phyloP scores from a whole-genome alignment of 2,797 vertebrate genomes.

The Artibeus lituratus region DNA sequence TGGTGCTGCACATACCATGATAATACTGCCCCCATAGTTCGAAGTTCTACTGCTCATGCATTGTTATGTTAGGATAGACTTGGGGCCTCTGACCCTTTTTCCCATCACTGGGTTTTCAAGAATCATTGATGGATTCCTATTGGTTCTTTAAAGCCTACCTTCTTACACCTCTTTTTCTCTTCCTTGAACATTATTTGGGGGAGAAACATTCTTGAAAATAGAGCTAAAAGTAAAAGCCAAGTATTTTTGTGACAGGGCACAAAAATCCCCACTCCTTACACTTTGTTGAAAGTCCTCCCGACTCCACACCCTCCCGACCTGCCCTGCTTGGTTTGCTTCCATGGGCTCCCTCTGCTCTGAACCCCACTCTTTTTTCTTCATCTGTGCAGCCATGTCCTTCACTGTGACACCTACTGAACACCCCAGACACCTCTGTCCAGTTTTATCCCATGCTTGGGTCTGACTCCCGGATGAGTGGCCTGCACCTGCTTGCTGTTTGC shows the following conservation, averaged over 20 bases:
- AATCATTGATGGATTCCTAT: background rate
- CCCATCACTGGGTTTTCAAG: background rate
- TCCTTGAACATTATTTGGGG: background rate
- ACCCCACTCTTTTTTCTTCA: background rate
- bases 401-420: background rate
- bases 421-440: background rate
- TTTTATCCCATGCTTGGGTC: background rate
- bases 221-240: background rate
- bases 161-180: background rate
- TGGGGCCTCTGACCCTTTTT: background rate
- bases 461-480: rapidly evolving
- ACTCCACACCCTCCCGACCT: rapidly evolving
- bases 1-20: background rate
- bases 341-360: rapidly evolving
- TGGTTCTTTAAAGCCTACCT: background rate
- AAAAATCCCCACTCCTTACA: background rate
- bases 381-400: background rate
- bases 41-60: background rate
- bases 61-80: background rate
- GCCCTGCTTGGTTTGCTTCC: background rate
- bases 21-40: background rate
- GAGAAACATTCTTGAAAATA: background rate
- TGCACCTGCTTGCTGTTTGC: background rate
- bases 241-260: background rate
- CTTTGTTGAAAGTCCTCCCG: background rate